Evolutionary conservation across 2,888 invertebrate genomes (phyloP).

Genomic region (Orgyia antiqua): DNA sequence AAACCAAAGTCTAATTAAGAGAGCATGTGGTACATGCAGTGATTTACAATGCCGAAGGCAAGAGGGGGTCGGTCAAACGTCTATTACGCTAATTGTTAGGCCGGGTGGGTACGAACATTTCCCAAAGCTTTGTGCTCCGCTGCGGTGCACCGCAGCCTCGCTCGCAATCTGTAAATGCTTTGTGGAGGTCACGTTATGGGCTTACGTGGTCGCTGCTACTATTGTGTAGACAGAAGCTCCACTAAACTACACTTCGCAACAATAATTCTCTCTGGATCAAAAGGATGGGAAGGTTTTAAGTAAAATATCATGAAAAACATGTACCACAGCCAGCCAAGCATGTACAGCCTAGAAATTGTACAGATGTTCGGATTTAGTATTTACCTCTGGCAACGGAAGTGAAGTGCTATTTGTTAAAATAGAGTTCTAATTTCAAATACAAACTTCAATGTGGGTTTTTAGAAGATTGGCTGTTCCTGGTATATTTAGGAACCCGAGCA

Average conservation of each 20-base stretch:
- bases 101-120: slow-evolving; percentile 34
- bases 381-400: no score
- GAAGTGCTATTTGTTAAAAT: no score
- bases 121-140: slow-evolving; percentile 42
- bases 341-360: no score
- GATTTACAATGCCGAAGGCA: slow-evolving; percentile 25
- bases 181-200: slow-evolving; percentile 46
- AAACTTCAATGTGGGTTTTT: no score
- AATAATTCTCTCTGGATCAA: no score
- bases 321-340: no score
- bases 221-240: slow-evolving; percentile 27
- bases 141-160: slow-evolving; percentile 43
- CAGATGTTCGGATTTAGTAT: no score
- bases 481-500: no score
- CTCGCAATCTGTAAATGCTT: slow-evolving; percentile 53
- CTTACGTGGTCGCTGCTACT: slow-evolving; percentile 30
- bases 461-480: no score
- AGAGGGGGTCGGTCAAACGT: slow-evolving; percentile 36
- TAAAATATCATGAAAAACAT: no score
- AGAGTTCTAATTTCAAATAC: no score
- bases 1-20: slow-evolving; percentile 15
- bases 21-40: slow-evolving; percentile 13
- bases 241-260: slow-evolving; percentile 23
- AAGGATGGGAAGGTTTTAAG: no score
- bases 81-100: slow-evolving; percentile 51